phyloP scores from a whole-genome alignment of 2,113 vertebrate species.

The Aix galericulata region DNA sequence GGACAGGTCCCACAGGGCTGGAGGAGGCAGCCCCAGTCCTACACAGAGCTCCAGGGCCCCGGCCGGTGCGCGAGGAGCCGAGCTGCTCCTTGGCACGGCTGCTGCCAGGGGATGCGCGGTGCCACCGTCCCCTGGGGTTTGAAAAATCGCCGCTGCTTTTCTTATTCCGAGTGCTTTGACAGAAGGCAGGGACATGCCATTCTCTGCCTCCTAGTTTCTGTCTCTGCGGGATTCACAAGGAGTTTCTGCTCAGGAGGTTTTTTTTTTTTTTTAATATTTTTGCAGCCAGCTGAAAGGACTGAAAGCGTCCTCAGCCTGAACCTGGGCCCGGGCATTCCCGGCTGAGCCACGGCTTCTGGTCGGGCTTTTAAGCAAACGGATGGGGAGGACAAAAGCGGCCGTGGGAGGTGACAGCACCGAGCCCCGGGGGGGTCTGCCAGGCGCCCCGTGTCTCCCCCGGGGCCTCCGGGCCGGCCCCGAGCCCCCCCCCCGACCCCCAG shows the following conservation, averaged over 20 bases:
- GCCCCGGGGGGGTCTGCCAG: neutral
- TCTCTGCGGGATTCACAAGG: neutral
- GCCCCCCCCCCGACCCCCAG: too few relatives aligned
- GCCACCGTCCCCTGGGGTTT: neutral
- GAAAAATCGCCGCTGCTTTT: neutral
- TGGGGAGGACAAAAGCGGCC: accelerated
- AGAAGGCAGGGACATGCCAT: neutral
- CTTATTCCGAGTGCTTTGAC: neutral
- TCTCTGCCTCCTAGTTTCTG: neutral
- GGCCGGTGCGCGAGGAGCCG: accelerated
- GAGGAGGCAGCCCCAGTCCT: neutral
- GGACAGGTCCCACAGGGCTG: neutral
- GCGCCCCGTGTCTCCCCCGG: too few relatives aligned
- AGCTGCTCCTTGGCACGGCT: neutral
- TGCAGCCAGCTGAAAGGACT: neutral
- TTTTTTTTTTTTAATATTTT: neutral
- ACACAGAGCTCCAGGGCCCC: neutral
- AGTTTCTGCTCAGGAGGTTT: neutral
- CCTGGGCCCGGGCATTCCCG: neutral
- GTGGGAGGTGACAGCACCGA: neutral
- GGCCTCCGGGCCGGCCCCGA: too few relatives aligned
- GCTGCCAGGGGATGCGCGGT: neutral
- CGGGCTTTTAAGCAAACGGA: neutral
- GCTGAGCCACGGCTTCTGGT: neutral
- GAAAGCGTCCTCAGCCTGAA: neutral